Conservation (phyloP, 1,140 invertebrate species). For the Phortica variegata region DNA sequence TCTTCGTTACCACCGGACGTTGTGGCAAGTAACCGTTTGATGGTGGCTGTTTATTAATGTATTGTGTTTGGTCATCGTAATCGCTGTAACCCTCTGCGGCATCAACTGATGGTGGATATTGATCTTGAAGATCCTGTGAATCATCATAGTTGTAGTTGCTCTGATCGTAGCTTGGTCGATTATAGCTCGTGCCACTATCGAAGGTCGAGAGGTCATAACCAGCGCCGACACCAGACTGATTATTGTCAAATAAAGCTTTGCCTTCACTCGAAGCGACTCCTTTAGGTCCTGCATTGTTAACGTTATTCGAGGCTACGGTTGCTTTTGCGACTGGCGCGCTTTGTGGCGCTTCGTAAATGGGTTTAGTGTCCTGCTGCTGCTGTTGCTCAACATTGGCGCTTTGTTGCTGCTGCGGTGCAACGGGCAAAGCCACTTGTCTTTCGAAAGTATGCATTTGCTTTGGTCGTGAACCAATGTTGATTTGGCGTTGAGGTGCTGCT, state of each 20-base stretch:
- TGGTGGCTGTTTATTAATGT: too few species aligned
- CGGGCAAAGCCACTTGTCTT: slow-evolving; percentile 40
- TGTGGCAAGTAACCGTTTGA: slow-evolving; percentile 23
- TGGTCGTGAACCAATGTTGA: slow-evolving; percentile 20
- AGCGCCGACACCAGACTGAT: too few species aligned
- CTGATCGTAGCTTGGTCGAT: slow-evolving; percentile 35
- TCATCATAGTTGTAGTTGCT: slow-evolving; percentile 36
- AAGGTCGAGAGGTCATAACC: slow-evolving; percentile 22
- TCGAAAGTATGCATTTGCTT: slow-evolving; percentile 45
- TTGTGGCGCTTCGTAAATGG: slow-evolving; percentile 31
- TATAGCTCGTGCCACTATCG: slow-evolving; percentile 30
- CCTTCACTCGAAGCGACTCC: slow-evolving; percentile 8
- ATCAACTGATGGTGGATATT: slow-evolving; percentile 41
- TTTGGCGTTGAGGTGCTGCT: slow-evolving; percentile 9
- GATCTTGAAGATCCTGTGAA: slow-evolving; percentile 36
- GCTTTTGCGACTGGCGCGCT: slow-evolving; percentile 11
- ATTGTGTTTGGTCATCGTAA: slow-evolving; percentile 30
- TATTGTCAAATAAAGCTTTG: slow-evolving; percentile 6
- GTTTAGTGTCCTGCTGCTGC: slow-evolving; percentile 27
- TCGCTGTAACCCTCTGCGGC: slow-evolving; percentile 34
- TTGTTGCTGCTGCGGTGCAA: slow-evolving; percentile 13
- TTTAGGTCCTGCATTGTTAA: too few species aligned
- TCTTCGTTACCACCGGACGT: slow-evolving; percentile 48
- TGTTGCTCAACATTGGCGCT: slow-evolving; percentile 30
- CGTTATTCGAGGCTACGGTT: too few species aligned